These are phyloP conservation scores for Mungos mungo DNA, from an alignment of 2,113 vertebrate species.

Conservation along the genomic window DNA sequence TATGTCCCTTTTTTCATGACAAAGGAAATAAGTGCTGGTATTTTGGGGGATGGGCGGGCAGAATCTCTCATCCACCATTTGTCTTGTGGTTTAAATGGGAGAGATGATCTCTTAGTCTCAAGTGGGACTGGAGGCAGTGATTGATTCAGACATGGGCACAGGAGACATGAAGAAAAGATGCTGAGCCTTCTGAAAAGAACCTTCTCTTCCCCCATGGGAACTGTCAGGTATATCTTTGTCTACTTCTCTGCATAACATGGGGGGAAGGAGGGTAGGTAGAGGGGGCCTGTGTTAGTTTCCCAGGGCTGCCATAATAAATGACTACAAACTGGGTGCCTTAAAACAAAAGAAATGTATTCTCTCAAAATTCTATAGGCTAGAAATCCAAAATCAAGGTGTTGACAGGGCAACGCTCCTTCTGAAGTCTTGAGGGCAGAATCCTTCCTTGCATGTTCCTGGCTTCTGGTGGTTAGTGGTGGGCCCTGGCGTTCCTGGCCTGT, in stretches of 20 bases:
- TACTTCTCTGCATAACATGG: neutral
- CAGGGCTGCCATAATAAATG: neutral
- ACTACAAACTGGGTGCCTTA: neutral
- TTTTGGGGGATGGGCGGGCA: too few species aligned
- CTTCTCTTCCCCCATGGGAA: neutral
- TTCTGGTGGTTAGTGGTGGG: neutral
- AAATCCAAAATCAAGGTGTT: neutral
- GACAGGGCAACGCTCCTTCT: neutral
- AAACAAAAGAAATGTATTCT: neutral
- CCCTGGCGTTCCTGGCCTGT: neutral
- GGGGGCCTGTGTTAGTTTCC: neutral
- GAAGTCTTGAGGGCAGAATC: neutral
- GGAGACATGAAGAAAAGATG: neutral
- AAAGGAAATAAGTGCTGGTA: neutral
- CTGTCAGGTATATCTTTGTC: neutral
- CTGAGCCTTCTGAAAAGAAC: neutral
- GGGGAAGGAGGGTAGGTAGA: too few species aligned
- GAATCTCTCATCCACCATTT: neutral
- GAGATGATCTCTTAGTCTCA: neutral
- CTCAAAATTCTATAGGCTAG: neutral
- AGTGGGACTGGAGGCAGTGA: neutral
- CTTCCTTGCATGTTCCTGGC: neutral
- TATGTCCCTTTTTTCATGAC: neutral
- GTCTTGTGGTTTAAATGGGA: neutral
- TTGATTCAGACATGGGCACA: neutral